Base-by-base conservation (phyloP, 2,797 vertebrate species). In the Brotula barbata region DNA sequence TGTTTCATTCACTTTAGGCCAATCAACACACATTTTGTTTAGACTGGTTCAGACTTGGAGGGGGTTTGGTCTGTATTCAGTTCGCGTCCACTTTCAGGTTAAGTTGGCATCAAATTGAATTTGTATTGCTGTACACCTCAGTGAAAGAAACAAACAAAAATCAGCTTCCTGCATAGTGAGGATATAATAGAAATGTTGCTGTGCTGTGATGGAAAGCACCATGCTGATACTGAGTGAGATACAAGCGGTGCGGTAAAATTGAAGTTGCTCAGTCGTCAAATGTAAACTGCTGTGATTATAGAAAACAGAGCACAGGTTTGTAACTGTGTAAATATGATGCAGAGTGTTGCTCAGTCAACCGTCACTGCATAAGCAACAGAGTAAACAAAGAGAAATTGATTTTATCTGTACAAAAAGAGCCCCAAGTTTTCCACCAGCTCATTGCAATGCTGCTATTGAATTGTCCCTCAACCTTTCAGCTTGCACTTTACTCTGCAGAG, bases 231-330 rank as follows among this genome's bases (percentile, higher is more conserved):
- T 1, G 41, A 36, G 51, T 47, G 60, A 63, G 49, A 55, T 44
- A 33, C 52, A 51, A 55, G 45, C 17, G 34, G 46, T 44, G 56
- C 71, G 54, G 59, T 47, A 37, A 49, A 60, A 43, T 33, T 33
- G 53, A 44, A 56, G 57, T 52, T 9, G 37, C 37, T 55, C 52
- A 9, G 64, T 17, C 19, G 34, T 39, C 12, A 9, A 39, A 48
- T 7, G 21, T 9, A n/a, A 39, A 36, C 64, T 14, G 65, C 58
- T 59, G 62, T 41, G 54, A 59, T 52, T 40, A 13, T 46, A 33
- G 55, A 6, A 8, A 19, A 48, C 41, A 10, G 28, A 58, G 55
- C 36, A 14, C 6, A 17, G 25, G 63, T 58, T 28, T 37, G 17
- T 13, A 43, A 55, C 41, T 64, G 33, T 52, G 19, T 33, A n/a